These are phyloP conservation scores for Syrphus vitripennis DNA, from an alignment of 2,888 invertebrate genomes.

Conservation along the genomic window DNA sequence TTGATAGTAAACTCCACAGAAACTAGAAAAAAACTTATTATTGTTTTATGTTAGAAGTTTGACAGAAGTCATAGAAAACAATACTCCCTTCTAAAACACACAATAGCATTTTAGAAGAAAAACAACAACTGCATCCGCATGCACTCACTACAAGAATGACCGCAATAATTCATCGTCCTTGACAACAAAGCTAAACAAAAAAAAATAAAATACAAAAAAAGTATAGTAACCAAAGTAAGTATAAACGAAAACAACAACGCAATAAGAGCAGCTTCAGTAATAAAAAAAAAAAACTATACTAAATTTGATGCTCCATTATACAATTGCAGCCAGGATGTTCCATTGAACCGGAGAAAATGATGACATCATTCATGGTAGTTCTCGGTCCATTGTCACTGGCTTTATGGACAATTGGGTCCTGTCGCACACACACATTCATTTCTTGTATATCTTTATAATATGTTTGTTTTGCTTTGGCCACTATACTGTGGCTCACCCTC, in stretches of 20 bases:
- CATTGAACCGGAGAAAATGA: constrained; percentile 59
- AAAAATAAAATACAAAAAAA: background rate
- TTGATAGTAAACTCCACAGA: constrained; percentile 38
- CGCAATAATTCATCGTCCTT: constrained; percentile 71
- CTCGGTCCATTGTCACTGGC: constrained; percentile 33
- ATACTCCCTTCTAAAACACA: background rate
- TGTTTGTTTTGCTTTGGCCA: constrained; percentile 69
- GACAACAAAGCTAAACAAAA: constrained; percentile 54
- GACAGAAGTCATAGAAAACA: constrained; percentile 46
- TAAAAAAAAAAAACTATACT: background rate
- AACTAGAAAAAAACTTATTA: constrained; percentile 14
- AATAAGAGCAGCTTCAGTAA: constrained; percentile 47
- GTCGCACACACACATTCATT: constrained; percentile 6
- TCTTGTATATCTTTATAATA: background rate
- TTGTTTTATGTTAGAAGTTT: constrained; percentile 23
- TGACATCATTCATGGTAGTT: constrained; percentile 57
- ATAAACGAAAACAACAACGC: constrained; percentile 29
- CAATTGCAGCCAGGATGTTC: constrained; percentile 52
- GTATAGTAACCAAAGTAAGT: constrained; percentile 6
- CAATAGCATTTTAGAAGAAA: background rate
- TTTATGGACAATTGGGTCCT: constrained; percentile 38
- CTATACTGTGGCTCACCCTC: constrained; percentile 67
- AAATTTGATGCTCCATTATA: constrained; percentile 63
- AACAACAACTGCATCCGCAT: constrained; percentile 59
- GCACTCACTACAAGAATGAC: constrained; percentile 41